Evolutionary conservation across 2,888 invertebrate genomes (phyloP).

Genomic region (Aspidapion aeneum): DNA sequence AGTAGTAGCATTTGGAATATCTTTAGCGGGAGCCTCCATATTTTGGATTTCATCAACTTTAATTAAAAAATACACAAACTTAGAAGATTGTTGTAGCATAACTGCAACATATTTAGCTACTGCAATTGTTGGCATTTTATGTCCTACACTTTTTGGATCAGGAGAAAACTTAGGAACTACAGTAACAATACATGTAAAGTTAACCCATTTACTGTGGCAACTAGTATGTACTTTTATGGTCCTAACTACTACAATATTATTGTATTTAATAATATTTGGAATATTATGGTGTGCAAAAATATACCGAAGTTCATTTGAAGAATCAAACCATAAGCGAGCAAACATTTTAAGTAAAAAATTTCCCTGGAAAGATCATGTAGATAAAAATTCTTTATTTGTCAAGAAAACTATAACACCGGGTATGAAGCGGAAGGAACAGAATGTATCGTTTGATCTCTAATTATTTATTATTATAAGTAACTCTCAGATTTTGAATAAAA

Average conservation of each 20-base stretch:
- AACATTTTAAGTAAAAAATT: conserved; percentile 24
- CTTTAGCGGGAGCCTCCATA: conserved; percentile 30
- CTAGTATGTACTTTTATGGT: conserved; percentile 26
- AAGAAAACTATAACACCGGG: conserved; percentile 26
- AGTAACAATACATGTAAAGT: conserved; percentile 7
- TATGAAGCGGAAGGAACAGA: conserved; percentile 17
- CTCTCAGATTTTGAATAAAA: too few species aligned
- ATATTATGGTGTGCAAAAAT: conserved; percentile 18
- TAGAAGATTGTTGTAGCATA: conserved; percentile 46
- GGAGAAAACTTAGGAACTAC: conserved; percentile 23
- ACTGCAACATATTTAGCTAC: conserved; percentile 39
- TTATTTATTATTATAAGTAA: too few species aligned
- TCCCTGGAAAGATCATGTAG: conserved; percentile 23
- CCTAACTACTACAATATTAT: conserved; percentile 15
- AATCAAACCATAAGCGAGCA: conserved; percentile 28
- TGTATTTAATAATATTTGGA: conserved; percentile 23
- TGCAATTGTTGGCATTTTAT: conserved; percentile 36
- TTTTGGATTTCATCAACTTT: conserved; percentile 35
- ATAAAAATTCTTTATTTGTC: conserved; percentile 27
- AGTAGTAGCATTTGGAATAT: conserved; percentile 29
- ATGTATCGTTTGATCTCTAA: conserved; percentile 6
- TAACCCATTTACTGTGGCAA: conserved; percentile 28
- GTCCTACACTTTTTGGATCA: conserved; percentile 34
- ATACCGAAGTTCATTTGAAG: conserved; percentile 27
- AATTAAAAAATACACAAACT: conserved; percentile 35